Evolutionary conservation across 2,797 vertebrate species (phyloP).

Genomic region (Bucorvus abyssinicus): DNA sequence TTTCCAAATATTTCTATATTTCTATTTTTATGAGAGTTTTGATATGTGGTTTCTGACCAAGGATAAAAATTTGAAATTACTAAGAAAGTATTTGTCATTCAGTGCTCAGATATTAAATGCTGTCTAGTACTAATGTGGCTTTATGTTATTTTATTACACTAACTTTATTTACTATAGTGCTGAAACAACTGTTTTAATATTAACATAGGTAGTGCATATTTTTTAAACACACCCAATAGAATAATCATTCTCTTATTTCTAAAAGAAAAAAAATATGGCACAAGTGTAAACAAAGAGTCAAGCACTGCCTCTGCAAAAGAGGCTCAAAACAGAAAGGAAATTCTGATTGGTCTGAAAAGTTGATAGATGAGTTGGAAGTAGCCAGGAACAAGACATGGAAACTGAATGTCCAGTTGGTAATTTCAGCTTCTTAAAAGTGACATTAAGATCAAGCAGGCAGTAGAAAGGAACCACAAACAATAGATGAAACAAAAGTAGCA

Average conservation of each 20-base stretch:
- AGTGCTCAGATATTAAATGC: background rate
- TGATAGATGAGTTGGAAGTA: background rate
- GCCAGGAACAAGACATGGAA: background rate
- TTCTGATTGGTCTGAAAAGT: background rate
- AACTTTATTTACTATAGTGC: background rate
- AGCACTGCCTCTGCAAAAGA: background rate
- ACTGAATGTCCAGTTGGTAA: background rate
- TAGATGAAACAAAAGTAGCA: background rate
- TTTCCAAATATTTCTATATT: background rate
- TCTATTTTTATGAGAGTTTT: background rate
- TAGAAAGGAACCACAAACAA: constrained; percentile 12
- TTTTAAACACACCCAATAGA: background rate
- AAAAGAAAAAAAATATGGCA: background rate
- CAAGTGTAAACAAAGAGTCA: background rate
- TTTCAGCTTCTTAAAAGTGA: background rate
- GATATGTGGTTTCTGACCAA: background rate
- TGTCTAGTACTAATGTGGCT: background rate
- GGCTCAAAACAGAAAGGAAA: constrained; percentile 18
- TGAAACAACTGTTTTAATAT: background rate
- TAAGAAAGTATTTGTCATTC: background rate
- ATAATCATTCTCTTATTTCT: background rate
- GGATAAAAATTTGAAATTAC: background rate
- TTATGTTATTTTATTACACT: background rate
- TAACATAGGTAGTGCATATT: background rate
- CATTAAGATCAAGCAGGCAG: background rate